These are phyloP conservation scores for Melanerpes aurifrons DNA, from an alignment of 2,113 vertebrate genomes.

Conservation along the genomic window DNA sequence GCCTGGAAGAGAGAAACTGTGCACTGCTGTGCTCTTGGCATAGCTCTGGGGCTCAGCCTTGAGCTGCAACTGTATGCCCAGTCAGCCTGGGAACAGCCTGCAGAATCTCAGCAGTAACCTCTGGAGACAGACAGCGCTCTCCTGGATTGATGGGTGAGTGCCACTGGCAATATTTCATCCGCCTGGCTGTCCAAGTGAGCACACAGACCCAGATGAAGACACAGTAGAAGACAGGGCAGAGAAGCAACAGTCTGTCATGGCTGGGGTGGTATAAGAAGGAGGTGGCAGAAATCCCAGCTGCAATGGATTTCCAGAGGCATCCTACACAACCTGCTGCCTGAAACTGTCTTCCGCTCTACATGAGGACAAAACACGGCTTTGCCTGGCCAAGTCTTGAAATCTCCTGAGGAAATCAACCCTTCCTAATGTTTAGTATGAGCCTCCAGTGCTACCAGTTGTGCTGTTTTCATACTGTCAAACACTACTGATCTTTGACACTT, in stretches of 20 bases:
- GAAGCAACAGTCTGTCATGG: neutral
- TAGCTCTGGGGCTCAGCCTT: neutral
- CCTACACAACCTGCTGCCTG: neutral
- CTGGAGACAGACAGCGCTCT: neutral
- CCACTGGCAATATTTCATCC: neutral
- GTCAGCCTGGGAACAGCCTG: neutral
- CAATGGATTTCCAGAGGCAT: neutral
- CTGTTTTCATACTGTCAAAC: neutral
- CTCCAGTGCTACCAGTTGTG: neutral
- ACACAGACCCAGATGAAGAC: neutral
- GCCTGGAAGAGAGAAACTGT: constrained; percentile 75
- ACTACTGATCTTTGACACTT: neutral
- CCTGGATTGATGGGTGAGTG: neutral
- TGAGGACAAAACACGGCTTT: neutral
- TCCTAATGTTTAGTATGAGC: neutral
- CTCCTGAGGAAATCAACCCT: neutral
- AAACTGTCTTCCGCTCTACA: neutral
- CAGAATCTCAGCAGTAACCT: neutral
- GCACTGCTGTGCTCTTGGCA: neutral
- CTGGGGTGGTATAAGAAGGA: neutral
- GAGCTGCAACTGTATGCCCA: accelerated
- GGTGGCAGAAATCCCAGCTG: neutral
- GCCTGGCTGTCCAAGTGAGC: neutral
- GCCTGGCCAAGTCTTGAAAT: neutral
- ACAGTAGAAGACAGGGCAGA: neutral